Percentiles rank a stretch among this genome's conserved stretches.
phyloP scores from a whole-genome alignment of 2,797 vertebrate genomes.

The Mionectes olivaceus region DNA sequence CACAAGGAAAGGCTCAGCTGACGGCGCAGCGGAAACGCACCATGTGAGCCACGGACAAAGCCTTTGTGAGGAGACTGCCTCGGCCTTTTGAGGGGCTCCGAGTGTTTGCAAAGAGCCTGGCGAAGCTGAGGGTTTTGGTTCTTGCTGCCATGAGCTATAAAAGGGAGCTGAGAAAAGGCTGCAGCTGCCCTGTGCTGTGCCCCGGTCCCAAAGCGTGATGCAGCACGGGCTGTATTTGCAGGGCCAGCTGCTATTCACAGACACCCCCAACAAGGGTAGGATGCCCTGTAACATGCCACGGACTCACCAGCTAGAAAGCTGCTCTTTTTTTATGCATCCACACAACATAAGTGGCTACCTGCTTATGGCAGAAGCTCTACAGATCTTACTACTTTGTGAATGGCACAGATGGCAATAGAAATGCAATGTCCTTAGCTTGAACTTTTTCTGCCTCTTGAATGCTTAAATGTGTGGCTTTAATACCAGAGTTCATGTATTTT shows the following conservation, averaged over 20 bases:
- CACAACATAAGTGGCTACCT: neutral
- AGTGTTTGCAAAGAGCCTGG: neutral
- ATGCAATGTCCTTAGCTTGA: neutral
- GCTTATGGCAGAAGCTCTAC: neutral
- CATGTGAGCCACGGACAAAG: neutral
- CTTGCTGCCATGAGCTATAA: neutral
- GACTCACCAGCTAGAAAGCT: neutral
- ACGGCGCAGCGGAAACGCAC: accelerated
- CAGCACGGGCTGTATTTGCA: neutral
- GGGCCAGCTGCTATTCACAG: neutral
- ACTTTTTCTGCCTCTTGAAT: neutral
- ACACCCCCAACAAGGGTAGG: neutral
- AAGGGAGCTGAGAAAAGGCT: neutral
- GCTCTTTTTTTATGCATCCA: neutral
- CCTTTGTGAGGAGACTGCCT: neutral
- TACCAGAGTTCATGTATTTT: neutral
- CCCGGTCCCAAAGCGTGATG: accelerated
- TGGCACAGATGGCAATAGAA: neutral
- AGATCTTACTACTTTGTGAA: neutral
- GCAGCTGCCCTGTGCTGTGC: accelerated
- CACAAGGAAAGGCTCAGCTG: conserved; percentile 2
- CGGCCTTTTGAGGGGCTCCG: neutral
- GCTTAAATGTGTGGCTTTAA: neutral
- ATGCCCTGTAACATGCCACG: neutral
- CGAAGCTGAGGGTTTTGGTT: neutral